A percentile compares a stretch with the other conserved stretches of the same genome.
Conservation (phyloP, 2,113 vertebrate genomes). For the Delphinus delphis region DNA sequence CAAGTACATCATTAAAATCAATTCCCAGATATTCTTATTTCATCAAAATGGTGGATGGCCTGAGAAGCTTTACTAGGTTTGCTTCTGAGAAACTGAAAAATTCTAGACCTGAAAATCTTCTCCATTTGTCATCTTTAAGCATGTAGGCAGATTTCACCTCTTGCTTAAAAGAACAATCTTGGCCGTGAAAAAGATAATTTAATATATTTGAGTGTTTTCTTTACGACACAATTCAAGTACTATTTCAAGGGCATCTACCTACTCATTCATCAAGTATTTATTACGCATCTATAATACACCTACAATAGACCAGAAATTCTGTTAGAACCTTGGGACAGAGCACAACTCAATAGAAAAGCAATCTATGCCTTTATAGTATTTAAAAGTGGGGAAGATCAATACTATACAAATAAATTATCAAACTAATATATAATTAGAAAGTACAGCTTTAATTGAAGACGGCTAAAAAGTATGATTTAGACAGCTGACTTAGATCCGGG, state of each 20-base stretch:
- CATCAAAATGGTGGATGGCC: not conserved
- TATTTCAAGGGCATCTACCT: not conserved
- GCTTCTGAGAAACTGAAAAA: not conserved
- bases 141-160: not conserved
- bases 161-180: not conserved
- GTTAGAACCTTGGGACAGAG: not conserved
- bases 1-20: not conserved
- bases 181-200: not conserved
- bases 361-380: not conserved
- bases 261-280: not conserved
- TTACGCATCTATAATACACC: not conserved
- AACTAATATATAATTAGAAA: not conserved
- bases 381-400: not conserved
- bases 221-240: conserved; percentile 5
- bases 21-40: not conserved
- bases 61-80: not conserved
- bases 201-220: not conserved
- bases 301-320: not conserved
- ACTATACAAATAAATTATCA: not conserved
- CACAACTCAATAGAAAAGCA: not conserved
- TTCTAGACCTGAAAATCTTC: not conserved
- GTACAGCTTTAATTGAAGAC: not conserved
- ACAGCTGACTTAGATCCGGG: not conserved
- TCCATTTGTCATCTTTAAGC: not conserved
- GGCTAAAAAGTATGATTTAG: not conserved